These are phyloP conservation scores for Ridgeia piscesae DNA, from an alignment of 1,140 invertebrate genomes.

Conservation along the genomic window DNA sequence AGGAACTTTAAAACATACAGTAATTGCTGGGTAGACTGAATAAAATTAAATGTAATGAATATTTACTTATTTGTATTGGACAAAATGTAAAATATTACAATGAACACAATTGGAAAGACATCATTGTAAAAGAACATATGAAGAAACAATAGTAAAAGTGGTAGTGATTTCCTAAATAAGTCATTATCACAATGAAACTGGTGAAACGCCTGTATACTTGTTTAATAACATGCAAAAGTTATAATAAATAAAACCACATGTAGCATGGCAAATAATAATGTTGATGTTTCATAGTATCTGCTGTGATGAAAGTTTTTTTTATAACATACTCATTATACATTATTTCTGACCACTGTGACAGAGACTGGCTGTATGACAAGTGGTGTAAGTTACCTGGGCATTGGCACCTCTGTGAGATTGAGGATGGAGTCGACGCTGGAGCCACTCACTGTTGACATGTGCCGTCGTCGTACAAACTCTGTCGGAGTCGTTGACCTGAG, in stretches of 20 bases:
- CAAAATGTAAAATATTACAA: background rate
- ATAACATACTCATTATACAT: background rate
- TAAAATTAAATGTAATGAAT: background rate
- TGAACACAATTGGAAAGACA: too few relatives aligned
- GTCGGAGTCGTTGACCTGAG: conserved; percentile 48
- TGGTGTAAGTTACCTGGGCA: conserved; percentile 41
- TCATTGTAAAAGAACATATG: background rate
- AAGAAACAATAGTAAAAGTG: background rate
- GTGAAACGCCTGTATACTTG: background rate
- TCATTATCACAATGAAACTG: background rate
- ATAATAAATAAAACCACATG: background rate
- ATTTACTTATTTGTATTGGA: too few relatives aligned
- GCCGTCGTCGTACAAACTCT: conserved; percentile 45
- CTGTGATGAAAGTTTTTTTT: background rate
- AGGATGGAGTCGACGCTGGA: conserved; percentile 41
- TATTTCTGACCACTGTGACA: background rate
- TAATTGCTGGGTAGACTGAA: background rate
- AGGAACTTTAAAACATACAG: background rate
- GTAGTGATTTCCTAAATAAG: background rate
- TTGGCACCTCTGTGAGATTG: conserved; percentile 45
- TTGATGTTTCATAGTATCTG: background rate
- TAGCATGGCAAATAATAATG: background rate
- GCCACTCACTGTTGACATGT: conserved; percentile 47
- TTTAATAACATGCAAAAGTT: background rate
- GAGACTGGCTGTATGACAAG: background rate